A percentile compares a stretch with the other conserved stretches of the same genome.
phyloP scores from a whole-genome alignment of 2,797 vertebrate genomes.

The Etheostoma perlongum region DNA sequence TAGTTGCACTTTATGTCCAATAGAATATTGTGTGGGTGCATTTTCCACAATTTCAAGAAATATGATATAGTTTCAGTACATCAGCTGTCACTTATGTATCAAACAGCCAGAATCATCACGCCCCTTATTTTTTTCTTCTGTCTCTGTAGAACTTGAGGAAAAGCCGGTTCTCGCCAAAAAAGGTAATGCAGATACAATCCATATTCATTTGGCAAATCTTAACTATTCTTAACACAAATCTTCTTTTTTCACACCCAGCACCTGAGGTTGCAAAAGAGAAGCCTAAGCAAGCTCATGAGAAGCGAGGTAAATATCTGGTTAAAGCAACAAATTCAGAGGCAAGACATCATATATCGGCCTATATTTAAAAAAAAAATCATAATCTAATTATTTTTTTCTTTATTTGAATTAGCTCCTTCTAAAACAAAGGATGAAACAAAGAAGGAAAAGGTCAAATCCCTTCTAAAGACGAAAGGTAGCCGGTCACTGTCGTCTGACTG shows the following conservation, averaged over 20 bases:
- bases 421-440: constrained; percentile 45
- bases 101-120: not conserved
- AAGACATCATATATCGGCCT: no score
- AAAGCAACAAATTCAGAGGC: not conserved
- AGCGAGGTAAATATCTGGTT: constrained; percentile 61
- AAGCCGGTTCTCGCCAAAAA: constrained; percentile 50
- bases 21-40: not conserved
- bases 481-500: constrained; percentile 15
- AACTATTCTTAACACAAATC: not conserved
- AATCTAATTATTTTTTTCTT: constrained; percentile 8
- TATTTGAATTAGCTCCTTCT: constrained; percentile 44
- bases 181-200: constrained; percentile 38
- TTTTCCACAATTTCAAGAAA: not conserved
- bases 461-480: constrained; percentile 70
- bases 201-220: not conserved
- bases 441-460: constrained; percentile 50
- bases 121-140: not conserved
- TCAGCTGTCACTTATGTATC: not conserved
- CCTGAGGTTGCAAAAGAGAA: constrained; percentile 52
- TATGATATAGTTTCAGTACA: not conserved
- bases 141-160: constrained; percentile 44
- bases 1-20: not conserved
- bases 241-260: constrained; percentile 30
- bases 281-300: constrained; percentile 53
- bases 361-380: not conserved